Evolutionary conservation across 2,888 invertebrate species (phyloP), one percentile per base, ranked within the genome.

Genomic region (Lepeophtheirus nordmannii): DNA sequence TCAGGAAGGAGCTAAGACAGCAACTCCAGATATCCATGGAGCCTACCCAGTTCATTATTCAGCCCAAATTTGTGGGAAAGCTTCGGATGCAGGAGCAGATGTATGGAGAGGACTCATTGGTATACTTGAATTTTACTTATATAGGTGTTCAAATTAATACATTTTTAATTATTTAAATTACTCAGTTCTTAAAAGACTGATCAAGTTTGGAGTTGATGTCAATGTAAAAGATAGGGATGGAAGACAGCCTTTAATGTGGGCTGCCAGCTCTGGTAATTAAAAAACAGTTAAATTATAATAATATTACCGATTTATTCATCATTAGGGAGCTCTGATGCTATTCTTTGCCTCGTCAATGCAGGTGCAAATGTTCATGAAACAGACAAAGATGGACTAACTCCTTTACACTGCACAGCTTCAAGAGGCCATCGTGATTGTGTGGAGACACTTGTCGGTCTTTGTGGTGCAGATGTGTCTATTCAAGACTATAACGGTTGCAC

Each of bases 41-140:
- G 96, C 96, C 17, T 91, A 87, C 72, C 94, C 96, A 0, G 78
- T 97, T 67, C 97, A 97, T 77, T 96, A 97, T 77, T 94, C 96
- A 0, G 93, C 96, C 14, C 94, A 97, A 77, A 91, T 96, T 85
- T 92, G 92, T 74, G 91, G 89, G 1, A 86, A 87, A 22, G 85
- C 83, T 22, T 83, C 84, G 57, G 82, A 82, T 69, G 81, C 81
- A 57, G 82, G 80, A 74, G 73, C 79, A 75, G 78, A 80, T 67
- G 73, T 74, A 12, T 80, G 82, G 56, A 78, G 84, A 17, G 68
- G 63, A 10, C 63, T 63, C 69, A 57, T 67, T 68, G 37, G 70
- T 70, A 68, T 46, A 17, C 53, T 5, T 22, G n/a, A 2, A 22
- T 46, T 2, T 46, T 5, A 2, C 17, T n/a, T 41, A 41, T 41